Conservation (phyloP, 2,888 invertebrate species). For the Eulithis testata region DNA sequence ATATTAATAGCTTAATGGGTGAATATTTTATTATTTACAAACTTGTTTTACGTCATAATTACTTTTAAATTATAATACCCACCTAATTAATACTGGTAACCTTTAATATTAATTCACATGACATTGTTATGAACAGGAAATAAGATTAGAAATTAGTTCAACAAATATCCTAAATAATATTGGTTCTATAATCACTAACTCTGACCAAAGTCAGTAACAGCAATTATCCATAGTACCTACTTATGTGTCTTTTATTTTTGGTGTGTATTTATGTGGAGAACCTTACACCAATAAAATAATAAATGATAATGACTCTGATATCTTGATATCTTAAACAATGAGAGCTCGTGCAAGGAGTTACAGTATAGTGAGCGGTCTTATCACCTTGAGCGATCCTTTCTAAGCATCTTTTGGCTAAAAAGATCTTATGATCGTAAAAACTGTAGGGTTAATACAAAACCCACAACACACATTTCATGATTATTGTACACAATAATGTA, state of each 20-base stretch:
- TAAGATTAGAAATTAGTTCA: slow-evolving; percentile 21
- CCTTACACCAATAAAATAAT: no score
- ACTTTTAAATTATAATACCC: not conserved
- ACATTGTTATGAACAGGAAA: slow-evolving; percentile 25
- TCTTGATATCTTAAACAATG: no score
- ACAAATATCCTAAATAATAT: slow-evolving; percentile 7
- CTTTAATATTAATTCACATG: not conserved
- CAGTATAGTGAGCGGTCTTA: no score
- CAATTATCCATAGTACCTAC: not conserved
- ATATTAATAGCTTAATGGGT: slow-evolving; percentile 12
- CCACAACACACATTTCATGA: no score
- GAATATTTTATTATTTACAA: slow-evolving; percentile 6
- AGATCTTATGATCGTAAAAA: no score
- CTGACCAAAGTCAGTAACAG: not conserved
- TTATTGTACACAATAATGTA: not conserved
- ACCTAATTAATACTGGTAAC: not conserved
- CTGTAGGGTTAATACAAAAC: no score
- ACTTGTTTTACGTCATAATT: slow-evolving; percentile 8
- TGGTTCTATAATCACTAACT: not conserved
- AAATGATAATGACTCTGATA: no score
- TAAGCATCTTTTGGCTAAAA: no score
- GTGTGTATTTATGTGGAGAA: no score
- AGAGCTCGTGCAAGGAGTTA: no score
- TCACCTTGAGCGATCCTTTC: no score
- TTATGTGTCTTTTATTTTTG: no score